Conservation (phyloP, 2,113 vertebrate species). For the Hippocampus guttulatus region DNA sequence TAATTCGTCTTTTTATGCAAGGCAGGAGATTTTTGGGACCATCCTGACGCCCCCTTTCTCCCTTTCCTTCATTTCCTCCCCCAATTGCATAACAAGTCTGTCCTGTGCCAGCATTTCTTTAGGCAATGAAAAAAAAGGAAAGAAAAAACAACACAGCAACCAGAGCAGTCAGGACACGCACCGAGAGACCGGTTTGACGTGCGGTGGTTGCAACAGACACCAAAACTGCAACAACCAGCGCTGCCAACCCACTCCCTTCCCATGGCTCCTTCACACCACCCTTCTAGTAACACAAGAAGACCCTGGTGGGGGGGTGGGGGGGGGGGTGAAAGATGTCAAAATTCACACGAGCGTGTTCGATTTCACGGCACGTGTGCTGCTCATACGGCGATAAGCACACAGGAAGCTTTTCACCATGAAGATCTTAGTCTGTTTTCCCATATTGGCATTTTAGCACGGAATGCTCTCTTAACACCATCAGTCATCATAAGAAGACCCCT, state of each 20-base stretch:
- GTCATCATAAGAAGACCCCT: not conserved
- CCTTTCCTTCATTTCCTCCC: constrained; percentile 54
- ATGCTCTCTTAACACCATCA: not conserved
- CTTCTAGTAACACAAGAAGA: not conserved
- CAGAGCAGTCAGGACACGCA: not conserved
- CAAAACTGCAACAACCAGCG: not conserved
- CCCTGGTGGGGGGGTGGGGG: constrained; percentile 11
- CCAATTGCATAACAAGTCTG: constrained; percentile 48
- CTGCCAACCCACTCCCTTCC: not conserved
- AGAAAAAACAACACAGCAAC: not conserved
- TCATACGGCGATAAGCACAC: not conserved
- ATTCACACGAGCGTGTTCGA: not conserved
- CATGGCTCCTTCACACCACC: not conserved
- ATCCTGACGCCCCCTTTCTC: constrained; percentile 3
- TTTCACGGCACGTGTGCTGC: not conserved
- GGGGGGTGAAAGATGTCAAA: not conserved
- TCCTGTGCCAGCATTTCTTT: constrained; percentile 38
- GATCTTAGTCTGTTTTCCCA: not conserved
- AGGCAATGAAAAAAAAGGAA: not conserved
- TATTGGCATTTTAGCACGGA: not conserved
- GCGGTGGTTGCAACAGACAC: constrained; percentile 3
- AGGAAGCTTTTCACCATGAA: not conserved
- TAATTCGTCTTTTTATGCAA: not conserved
- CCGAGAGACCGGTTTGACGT: constrained; percentile 26
- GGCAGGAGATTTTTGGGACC: constrained; percentile 11